Conservation (phyloP, 2,888 invertebrate genomes). For the Clistopyga incitator region DNA sequence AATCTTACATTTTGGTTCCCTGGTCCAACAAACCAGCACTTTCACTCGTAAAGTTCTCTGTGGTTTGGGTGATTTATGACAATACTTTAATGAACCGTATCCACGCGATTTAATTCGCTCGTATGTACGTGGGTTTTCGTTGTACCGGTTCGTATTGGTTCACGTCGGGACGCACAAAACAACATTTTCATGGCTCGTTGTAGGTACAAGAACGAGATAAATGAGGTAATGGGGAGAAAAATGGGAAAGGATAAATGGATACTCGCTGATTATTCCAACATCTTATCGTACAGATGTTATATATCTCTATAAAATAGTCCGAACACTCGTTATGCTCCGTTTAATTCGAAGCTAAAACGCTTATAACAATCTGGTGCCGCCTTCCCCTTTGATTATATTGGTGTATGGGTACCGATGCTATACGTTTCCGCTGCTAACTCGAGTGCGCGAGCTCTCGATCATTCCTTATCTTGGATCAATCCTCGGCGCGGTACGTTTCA, state of each 20-base stretch:
- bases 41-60: slow-evolving; percentile 41
- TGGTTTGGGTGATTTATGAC: slow-evolving; percentile 28
- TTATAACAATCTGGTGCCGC: slow-evolving; percentile 54
- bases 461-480: slow-evolving; percentile 42
- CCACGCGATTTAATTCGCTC: slow-evolving; percentile 5
- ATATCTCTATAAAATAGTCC: slow-evolving; percentile 1
- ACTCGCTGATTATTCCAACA: slow-evolving; percentile 52
- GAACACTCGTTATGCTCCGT: slow-evolving; percentile 63
- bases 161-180: slow-evolving; percentile 43
- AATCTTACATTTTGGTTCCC: no score
- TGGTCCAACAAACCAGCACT: no score
- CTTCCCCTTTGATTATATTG: slow-evolving; percentile 43
- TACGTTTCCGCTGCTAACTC: slow-evolving; percentile 40
- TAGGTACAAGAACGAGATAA: slow-evolving; percentile 48
- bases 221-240: slow-evolving; percentile 52
- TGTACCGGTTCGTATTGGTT: slow-evolving; percentile 60
- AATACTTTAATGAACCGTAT: slow-evolving; percentile 21
- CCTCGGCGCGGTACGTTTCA: slow-evolving; percentile 5
- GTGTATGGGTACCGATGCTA: slow-evolving; percentile 2
- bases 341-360: slow-evolving; percentile 62
- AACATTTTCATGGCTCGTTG: slow-evolving; percentile 21
- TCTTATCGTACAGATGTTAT: slow-evolving; percentile 32
- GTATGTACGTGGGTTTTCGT: slow-evolving; percentile 25
- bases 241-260: slow-evolving; percentile 57
- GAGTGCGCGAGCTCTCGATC: slow-evolving; percentile 34